Evolutionary conservation across 1,140 invertebrate species (phyloP).

Genomic region (Epicauta chinensis): DNA sequence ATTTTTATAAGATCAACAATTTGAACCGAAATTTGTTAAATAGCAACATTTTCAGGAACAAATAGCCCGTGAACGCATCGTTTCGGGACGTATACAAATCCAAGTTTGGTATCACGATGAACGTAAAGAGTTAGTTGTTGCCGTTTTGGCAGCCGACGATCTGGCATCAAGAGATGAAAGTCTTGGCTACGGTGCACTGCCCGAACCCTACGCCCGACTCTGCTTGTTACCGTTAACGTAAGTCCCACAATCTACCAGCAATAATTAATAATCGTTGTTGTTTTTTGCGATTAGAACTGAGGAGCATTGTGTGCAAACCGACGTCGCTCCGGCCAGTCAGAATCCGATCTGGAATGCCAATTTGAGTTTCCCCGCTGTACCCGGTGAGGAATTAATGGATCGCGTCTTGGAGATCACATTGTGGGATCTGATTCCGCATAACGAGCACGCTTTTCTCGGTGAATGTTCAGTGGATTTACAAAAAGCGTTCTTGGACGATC

Average conservation of each 20-base stretch:
- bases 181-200: constrained; percentile 62
- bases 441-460: constrained; percentile 75
- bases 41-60: constrained; percentile 58
- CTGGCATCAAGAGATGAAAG: constrained; percentile 69
- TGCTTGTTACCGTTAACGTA: constrained; percentile 69
- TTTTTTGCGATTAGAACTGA: constrained; percentile 51
- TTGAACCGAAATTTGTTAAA: too few species aligned
- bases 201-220: constrained; percentile 77
- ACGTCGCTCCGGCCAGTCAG: constrained; percentile 72
- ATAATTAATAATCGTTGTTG: too few species aligned
- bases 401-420: constrained; percentile 76
- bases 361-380: constrained; percentile 70
- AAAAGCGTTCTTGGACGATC: constrained; percentile 76
- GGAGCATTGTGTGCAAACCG: constrained; percentile 66
- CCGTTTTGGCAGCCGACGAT: constrained; percentile 76
- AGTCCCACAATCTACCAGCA: constrained; percentile 39
- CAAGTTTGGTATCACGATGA: constrained; percentile 82
- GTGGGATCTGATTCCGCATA: constrained; percentile 77
- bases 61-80: constrained; percentile 63
- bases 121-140: constrained; percentile 71
- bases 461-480: constrained; percentile 75
- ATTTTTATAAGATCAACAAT: too few species aligned
- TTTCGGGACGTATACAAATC: constrained; percentile 71
- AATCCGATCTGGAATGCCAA: constrained; percentile 88
- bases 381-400: constrained; percentile 69